Evolutionary conservation across 2,797 vertebrate genomes (phyloP), one percentile per base, ranked within the genome.

Genomic region (Microchirus variegatus): DNA sequence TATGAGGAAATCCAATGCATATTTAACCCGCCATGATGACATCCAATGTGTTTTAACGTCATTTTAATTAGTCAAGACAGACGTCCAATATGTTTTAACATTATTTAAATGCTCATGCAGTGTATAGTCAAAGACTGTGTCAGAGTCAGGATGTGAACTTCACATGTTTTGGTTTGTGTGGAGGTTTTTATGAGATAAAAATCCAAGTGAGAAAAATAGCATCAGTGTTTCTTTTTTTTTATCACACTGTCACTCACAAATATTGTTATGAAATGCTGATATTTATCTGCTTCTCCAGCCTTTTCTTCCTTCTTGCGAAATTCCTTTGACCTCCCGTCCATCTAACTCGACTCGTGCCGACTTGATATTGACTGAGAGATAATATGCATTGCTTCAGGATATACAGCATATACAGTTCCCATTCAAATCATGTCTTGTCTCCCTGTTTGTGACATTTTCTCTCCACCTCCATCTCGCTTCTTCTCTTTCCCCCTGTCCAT

Each of bases 311-410:
- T 52, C 38, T 17, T n/a, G 37, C 54, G 31, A 53, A 64, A 55
- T 10, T 16, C 19, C 40, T 45, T 19, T 40, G 53, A 55, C 51
- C 35, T 7, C 15, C 53, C 19, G 11, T 15, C 44, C 26, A 46
- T 50, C 18, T 18, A 12, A 47, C 17, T 0, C 11, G 48, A 14
- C 4, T 15, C 53, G 40, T n/a, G 10, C 10, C 12, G 51, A 49
- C 54, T 68, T 48, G 55, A 8, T 35, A n/a, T 46, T 54, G 47
- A 64, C 37, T 22, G 40, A 53, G 22, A 52, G 46, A 69, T 59
- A 22, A 56, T 49, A 43, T 50, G n/a, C 9, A 11, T 18, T 2
- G 2, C n/a, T 31, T 46, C 5, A 55, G 59, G 26, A 36, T 19
- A 53, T 19, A 31, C 1, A n/a, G 42, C 36, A n/a, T n/a, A n/a